Conservation (phyloP, 2,797 vertebrate genomes). For the Alcedo atthis region DNA sequence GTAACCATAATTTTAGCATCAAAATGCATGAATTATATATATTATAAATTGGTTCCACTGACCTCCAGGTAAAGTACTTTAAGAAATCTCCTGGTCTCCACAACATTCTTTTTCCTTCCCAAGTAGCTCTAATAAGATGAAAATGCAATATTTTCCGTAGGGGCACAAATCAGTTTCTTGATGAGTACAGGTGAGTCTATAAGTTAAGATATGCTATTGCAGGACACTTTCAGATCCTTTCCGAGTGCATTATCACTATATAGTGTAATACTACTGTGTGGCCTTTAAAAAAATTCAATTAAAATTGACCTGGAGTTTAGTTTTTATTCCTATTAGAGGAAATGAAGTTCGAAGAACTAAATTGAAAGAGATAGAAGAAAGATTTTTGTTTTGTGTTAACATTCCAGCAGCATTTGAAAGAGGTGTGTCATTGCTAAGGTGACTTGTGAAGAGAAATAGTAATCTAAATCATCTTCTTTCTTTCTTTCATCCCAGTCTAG, state of each 20-base stretch:
- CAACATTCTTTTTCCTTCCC: neutral
- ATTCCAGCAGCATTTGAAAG: slow-evolving; percentile 2
- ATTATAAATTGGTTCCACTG: slow-evolving; percentile 52
- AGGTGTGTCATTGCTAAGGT: neutral
- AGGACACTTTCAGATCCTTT: neutral
- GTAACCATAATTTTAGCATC: slow-evolving; percentile 56
- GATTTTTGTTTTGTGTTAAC: neutral
- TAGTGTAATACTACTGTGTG: neutral
- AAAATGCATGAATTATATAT: slow-evolving; percentile 58
- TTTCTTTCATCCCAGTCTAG: neutral
- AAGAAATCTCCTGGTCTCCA: slow-evolving; percentile 41
- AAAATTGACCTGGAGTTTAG: neutral
- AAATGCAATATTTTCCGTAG: slow-evolving; percentile 29
- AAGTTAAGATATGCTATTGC: slow-evolving; percentile 3
- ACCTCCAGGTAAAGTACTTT: slow-evolving; percentile 66
- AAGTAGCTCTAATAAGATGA: slow-evolving; percentile 7
- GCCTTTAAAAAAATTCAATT: neutral
- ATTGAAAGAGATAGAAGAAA: slow-evolving; percentile 16
- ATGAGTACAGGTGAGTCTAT: neutral
- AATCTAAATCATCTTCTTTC: neutral
- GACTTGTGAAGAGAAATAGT: neutral
- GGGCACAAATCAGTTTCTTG: slow-evolving; percentile 26
- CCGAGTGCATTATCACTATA: neutral
- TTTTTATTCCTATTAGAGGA: neutral
- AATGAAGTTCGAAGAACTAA: neutral